Conservation (phyloP, 2,113 vertebrate genomes). For the Struthio camelus region DNA sequence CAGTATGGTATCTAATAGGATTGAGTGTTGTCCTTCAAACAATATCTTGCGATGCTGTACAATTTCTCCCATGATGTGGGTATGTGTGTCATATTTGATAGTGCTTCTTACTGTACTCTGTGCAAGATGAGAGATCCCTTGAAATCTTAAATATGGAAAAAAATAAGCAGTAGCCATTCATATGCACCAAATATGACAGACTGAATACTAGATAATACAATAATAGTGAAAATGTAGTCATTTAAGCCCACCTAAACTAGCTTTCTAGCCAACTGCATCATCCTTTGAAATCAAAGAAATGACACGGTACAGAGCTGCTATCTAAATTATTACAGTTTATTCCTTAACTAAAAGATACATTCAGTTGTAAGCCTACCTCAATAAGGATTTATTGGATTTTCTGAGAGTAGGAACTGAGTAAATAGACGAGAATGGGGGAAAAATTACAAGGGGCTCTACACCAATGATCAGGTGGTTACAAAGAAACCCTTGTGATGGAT, state of each 20-base stretch:
- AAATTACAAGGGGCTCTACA: neutral
- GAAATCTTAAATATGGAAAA: neutral
- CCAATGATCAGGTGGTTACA: neutral
- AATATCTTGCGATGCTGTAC: neutral
- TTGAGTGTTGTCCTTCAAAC: conserved; percentile 1
- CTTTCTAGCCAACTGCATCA: neutral
- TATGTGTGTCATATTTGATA: neutral
- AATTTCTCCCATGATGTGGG: neutral
- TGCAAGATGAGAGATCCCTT: neutral
- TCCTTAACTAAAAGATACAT: conserved; percentile 25
- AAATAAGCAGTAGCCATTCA: neutral
- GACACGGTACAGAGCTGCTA: neutral
- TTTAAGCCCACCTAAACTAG: conserved; percentile 12
- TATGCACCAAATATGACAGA: neutral
- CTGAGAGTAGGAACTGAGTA: conserved; percentile 11
- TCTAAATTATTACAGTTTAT: conserved; percentile 49
- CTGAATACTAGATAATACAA: neutral
- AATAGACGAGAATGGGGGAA: neutral
- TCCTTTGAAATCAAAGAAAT: conserved; percentile 43
- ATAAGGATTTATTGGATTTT: conserved; percentile 47
- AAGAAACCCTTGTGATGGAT: neutral
- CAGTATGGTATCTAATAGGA: neutral
- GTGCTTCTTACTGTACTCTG: neutral
- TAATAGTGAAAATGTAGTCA: neutral
- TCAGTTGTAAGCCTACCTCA: neutral